A percentile compares a stretch with the other conserved stretches of the same genome.
phyloP scores from a whole-genome alignment of 2,113 vertebrate genomes.

The Esox niger region DNA sequence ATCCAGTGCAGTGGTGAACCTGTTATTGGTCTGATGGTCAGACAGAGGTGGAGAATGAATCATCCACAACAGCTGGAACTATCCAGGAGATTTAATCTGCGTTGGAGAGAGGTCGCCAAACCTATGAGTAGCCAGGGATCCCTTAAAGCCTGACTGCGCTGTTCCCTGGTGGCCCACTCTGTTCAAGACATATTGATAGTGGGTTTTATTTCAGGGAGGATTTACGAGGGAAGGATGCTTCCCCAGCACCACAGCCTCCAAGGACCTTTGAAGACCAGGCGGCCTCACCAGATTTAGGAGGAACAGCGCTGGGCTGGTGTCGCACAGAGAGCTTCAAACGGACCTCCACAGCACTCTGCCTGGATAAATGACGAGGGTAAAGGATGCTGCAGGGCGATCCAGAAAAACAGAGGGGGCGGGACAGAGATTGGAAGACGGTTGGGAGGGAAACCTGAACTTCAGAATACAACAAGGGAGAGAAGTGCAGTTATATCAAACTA shows the following conservation, averaged over 20 bases:
- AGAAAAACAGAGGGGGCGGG: neutral
- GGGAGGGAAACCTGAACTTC: neutral
- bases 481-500: too few relatives aligned
- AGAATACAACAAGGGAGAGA: too few relatives aligned
- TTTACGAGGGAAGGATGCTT: constrained; percentile 31
- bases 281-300: constrained; percentile 19
- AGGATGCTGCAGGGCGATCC: constrained; percentile 29
- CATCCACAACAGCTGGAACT: neutral
- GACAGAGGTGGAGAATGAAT: too few relatives aligned
- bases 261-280: constrained; percentile 38
- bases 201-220: constrained; percentile 34
- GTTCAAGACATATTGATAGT: constrained; percentile 36
- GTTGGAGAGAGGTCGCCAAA: neutral
- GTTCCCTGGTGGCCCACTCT: constrained; percentile 15
- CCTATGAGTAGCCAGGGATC: constrained; percentile 15
- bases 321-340: constrained; percentile 39
- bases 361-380: constrained; percentile 28
- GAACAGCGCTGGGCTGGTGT: constrained; percentile 24
- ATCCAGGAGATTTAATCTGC: neutral
- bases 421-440: constrained; percentile 10
- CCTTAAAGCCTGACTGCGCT: constrained; percentile 19
- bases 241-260: constrained; percentile 18
- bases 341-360: constrained; percentile 22
- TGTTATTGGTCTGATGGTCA: too few relatives aligned
- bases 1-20: too few relatives aligned